Base-by-base conservation (phyloP, 2,888 invertebrate genomes). In the Lasioglossum malachurum region DNA sequence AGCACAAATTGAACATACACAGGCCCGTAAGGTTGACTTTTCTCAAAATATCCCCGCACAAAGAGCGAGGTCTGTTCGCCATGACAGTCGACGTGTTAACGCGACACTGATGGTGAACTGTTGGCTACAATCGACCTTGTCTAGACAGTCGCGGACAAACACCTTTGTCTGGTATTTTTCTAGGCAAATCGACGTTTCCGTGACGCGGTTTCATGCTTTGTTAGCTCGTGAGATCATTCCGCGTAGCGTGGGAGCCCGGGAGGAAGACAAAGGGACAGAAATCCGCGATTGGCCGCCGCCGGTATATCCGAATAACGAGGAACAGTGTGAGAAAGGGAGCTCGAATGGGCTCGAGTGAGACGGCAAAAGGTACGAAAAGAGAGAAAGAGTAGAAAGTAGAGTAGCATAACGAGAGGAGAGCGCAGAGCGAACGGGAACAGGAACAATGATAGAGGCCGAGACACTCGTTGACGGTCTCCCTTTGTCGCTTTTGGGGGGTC, bases 131-230 rank as follows among this genome's bases (percentile, higher is more conserved):
- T 57, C 57, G 57, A 57, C n/a, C 12, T n/a, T 23, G 57, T 57
- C 57, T 57, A 57, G 57, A 57, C 57, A 12, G n/a, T 1, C 57
- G n/a, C 12, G 10, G n/a, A n/a, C 57, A 57, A 12, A n/a, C 12
- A 57, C n/a, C 57, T n/a, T 57, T 57, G 57, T n/a, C 57, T 78
- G 74, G 75, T 46, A 82, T 78, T 78, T 75, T 78, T 78, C 71
- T 75, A 84, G 83, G 78, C 71, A 60, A 78, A 84, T 78, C 69
- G 71, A 23, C 49, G 27, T 82, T 64, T 44, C 74, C 73, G 31
- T 71, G 80, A 73, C 53, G 64, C 64, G 79, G 79, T 76, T 80
- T 80, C 77, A 57, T 71, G 41, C 73, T 10, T 64, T 14, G 53
- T 77, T 41, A 41, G 19, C 44, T 49, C 41, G 46, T 4, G 67